These are phyloP conservation scores for Huso huso DNA, from an alignment of 2,797 vertebrate genomes.

Conservation along the genomic window DNA sequence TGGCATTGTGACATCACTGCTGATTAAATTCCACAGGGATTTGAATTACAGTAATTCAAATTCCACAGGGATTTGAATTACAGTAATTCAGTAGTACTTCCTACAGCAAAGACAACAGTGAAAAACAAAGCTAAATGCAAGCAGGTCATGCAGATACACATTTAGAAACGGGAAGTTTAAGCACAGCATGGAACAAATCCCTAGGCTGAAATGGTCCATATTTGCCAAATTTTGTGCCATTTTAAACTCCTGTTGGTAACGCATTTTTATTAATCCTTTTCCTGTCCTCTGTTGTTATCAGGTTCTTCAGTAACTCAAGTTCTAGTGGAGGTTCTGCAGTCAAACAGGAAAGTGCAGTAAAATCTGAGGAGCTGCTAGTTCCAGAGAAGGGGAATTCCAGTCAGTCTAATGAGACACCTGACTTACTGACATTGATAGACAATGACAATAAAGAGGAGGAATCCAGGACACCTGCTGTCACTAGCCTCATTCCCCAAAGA, in stretches of 20 bases:
- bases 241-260: no score
- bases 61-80: neutral
- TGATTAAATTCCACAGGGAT: neutral
- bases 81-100: no score
- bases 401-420: neutral
- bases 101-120: no score
- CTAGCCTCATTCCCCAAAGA: slow-evolving; percentile 33
- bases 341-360: slow-evolving; percentile 17
- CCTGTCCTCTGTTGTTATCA: slow-evolving; percentile 27
- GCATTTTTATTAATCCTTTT: neutral
- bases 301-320: slow-evolving; percentile 67
- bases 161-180: no score
- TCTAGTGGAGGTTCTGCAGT: slow-evolving; percentile 22
- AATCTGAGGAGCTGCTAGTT: slow-evolving; percentile 16
- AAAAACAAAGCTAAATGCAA: no score
- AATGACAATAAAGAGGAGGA: slow-evolving; percentile 12
- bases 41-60: neutral
- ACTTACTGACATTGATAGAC: neutral
- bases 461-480: slow-evolving; percentile 22
- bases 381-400: neutral
- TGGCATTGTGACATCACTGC: neutral
- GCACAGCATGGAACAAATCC: no score
- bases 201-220: no score
- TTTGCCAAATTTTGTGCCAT: no score
- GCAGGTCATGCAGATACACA: no score